Conservation (phyloP, 2,888 invertebrate genomes). For the Mystacides longicornis region DNA sequence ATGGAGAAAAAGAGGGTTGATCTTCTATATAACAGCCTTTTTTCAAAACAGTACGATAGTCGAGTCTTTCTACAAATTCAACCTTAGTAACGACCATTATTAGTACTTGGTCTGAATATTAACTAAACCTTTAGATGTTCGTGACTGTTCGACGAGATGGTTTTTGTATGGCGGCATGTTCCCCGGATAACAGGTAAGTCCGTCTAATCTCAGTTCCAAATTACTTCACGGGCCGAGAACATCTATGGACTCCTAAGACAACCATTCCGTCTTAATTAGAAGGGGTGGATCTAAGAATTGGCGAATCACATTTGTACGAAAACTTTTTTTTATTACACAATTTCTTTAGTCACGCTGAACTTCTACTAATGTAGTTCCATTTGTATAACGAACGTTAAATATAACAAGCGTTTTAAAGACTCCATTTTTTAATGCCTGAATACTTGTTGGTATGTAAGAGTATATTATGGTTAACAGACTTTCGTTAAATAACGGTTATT, state of each 20-base stretch:
- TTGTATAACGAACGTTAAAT: no score
- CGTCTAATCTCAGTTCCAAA: not conserved
- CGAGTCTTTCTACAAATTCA: not conserved
- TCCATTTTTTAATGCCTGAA: no score
- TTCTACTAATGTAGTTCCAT: no score
- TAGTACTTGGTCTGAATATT: not conserved
- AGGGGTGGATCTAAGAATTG: no score
- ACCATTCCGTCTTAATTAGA: not conserved
- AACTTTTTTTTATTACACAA: no score
- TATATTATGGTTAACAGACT: no score
- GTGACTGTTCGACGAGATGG: slow-evolving; percentile 15
- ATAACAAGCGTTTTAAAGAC: no score
- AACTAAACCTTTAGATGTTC: slow-evolving; percentile 7
- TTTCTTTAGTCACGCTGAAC: no score
- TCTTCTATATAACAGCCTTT: not conserved
- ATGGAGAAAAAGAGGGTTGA: not conserved
- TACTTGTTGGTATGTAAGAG: no score
- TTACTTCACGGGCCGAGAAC: not conserved
- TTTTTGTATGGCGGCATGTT: slow-evolving; percentile 9
- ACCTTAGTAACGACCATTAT: not conserved
- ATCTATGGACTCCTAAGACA: not conserved
- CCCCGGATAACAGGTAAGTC: slow-evolving; percentile 4
- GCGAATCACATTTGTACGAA: no score
- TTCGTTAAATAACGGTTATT: no score
- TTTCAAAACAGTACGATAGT: not conserved